phyloP scores from a whole-genome alignment of 2,888 invertebrate genomes.

The Copidosoma aretas region DNA sequence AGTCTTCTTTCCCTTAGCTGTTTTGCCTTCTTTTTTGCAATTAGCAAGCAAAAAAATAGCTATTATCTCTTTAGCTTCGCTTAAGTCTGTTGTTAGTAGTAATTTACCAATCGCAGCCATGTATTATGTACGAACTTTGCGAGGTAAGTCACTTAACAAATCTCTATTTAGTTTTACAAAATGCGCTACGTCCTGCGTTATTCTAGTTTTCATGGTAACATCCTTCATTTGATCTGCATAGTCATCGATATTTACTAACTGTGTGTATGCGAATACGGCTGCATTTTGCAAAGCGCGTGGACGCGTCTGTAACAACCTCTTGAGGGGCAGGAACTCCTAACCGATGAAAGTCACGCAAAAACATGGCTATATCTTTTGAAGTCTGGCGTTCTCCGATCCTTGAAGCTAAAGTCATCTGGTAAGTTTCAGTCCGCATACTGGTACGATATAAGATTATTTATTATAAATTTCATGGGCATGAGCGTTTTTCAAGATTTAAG shows the following conservation, averaged over 20 bases:
- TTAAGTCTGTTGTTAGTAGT: not conserved
- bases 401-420: not conserved
- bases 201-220: not conserved
- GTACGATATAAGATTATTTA: no score
- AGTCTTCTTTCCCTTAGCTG: not conserved
- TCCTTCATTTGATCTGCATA: not conserved
- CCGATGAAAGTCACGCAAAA: not conserved
- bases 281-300: not conserved
- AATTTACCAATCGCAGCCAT: not conserved
- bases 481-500: no score
- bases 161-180: not conserved
- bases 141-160: not conserved
- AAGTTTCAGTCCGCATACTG: not conserved
- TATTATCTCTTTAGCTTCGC: not conserved
- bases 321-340: not conserved
- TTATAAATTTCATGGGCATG: no score
- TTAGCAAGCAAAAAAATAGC: not conserved
- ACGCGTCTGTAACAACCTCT: not conserved
- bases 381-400: not conserved
- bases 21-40: not conserved
- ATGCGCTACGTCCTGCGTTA: not conserved
- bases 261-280: not conserved
- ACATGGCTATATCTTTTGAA: not conserved
- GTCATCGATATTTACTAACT: not conserved
- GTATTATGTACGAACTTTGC: not conserved